Evolutionary conservation across 1,140 invertebrate species (phyloP).

Genomic region (Sitobion miscanthi): DNA sequence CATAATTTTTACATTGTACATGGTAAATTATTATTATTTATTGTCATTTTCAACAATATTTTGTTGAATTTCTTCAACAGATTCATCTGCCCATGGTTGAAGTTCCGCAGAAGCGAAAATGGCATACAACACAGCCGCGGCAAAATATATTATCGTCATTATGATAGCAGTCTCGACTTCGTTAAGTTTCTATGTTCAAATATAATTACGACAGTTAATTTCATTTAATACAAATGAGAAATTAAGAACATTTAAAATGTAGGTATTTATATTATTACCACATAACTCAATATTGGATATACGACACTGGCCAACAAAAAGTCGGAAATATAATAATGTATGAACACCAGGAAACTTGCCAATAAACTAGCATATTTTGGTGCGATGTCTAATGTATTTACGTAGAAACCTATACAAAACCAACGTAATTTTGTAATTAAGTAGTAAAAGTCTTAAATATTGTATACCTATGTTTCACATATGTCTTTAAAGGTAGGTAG

Average conservation of each 20-base stretch:
- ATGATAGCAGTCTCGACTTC: constrained; percentile 90
- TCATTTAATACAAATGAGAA: too few species aligned
- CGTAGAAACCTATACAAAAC: constrained; percentile 75
- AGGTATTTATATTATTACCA: constrained; percentile 48
- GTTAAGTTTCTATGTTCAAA: too few species aligned
- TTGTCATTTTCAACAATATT: constrained; percentile 47
- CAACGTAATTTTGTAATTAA: too few species aligned
- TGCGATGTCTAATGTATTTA: constrained; percentile 98
- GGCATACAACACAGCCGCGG: constrained; percentile 95
- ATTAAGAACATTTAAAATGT: constrained; percentile 47
- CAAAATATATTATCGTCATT: constrained; percentile 92
- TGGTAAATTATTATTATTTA: too few species aligned
- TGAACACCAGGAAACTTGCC: constrained; percentile 97
- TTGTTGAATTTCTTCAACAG: constrained; percentile 68
- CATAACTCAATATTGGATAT: background rate
- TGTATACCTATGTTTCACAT: background rate
- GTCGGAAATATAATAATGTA: constrained; percentile 84
- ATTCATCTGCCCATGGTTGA: constrained; percentile 86
- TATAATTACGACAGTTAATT: too few species aligned
- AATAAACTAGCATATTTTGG: constrained; percentile 97
- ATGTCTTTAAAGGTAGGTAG: too few species aligned
- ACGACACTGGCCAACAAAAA: background rate
- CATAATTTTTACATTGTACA: too few species aligned
- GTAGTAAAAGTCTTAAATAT: background rate
- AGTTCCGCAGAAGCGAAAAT: constrained; percentile 97